Percentiles rank a stretch among this genome's conserved stretches.
Conservation (phyloP, 2,888 invertebrate genomes). For the Pyrgus malvae region DNA sequence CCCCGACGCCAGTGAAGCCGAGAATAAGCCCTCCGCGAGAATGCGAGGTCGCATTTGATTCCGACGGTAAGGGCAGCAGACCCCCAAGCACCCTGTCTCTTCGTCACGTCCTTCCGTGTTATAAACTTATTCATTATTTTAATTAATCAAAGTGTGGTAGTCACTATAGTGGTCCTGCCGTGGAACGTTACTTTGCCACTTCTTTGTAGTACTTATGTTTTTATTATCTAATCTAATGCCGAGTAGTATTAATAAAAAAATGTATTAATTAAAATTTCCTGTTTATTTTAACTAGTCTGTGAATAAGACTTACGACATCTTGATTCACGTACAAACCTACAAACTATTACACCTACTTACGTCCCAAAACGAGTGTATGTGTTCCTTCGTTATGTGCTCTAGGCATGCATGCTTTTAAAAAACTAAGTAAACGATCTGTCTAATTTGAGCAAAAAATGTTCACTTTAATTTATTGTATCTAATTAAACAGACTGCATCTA, state of each 20-base stretch:
- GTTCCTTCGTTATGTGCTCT: constrained; percentile 48
- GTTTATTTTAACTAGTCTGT: constrained; percentile 35
- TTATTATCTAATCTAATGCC: constrained; percentile 10
- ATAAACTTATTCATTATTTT: constrained; percentile 9
- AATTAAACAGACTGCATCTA: too few relatives aligned
- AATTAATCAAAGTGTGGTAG: constrained; percentile 17
- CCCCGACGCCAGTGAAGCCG: constrained; percentile 87
- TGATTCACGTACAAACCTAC: constrained; percentile 52
- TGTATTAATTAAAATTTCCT: constrained; percentile 6
- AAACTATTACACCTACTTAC: constrained; percentile 32
- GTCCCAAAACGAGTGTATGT: constrained; percentile 61
- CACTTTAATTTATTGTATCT: too few relatives aligned
- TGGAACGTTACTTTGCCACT: not conserved
- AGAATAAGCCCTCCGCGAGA: constrained; percentile 86
- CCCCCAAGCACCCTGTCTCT: constrained; percentile 58
- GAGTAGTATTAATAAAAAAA: not conserved
- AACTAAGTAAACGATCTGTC: too few relatives aligned
- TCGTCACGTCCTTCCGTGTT: constrained; percentile 59
- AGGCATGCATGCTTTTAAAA: constrained; percentile 12
- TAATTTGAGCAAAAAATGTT: too few relatives aligned
- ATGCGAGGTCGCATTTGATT: constrained; percentile 87
- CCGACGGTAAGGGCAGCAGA: constrained; percentile 85
- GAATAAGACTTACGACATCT: constrained; percentile 63
- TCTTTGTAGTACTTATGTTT: not conserved
- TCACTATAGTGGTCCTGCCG: constrained; percentile 5